Base-by-base conservation (phyloP, 2,888 invertebrate species). In the Hyalella azteca region DNA sequence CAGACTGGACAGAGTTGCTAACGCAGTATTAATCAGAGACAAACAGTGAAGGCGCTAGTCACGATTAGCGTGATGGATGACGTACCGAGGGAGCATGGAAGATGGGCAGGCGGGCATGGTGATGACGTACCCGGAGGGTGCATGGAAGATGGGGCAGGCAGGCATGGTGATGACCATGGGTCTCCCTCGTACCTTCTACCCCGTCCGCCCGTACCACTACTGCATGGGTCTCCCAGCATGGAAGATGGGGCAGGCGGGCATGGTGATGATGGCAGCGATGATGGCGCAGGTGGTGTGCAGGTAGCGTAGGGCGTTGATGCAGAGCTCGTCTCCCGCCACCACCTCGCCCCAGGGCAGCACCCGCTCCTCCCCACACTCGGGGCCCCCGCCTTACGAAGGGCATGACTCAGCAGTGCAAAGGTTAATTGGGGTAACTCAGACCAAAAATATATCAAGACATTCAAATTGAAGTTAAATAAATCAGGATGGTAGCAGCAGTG, bases 111-210 rank as follows among this genome's bases (percentile, higher is more conserved):
- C 19, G 9, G 1, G 40, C 0, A 59, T 32, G 36, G 22, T 54
- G 15, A 29, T 3, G 13, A 73, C 19, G 29, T 39, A 54, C 54
- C 54, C 54, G 11, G 54, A 54, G 7, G 54, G 54, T 7, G 54
- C 54, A 29, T 54, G 54, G 87, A 97, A 96, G 82, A 93, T 93
- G 0, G 97, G 97, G 87, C 96, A 96, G 86, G 95, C 95, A 0
- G 96, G 96, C 96, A 97, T 96, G 86, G 93, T 93, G 88, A 94
- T 95, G 95, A 97, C n/a, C n/a, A n/a, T n/a, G n/a, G n/a, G n/a
- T n/a, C n/a, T n/a, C n/a, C n/a, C n/a, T n/a, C n/a, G n/a, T n/a
- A n/a, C n/a, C n/a, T n/a, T n/a, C n/a, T n/a, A n/a, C n/a, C n/a
- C n/a, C n/a, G n/a, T n/a, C n/a, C n/a, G n/a, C n/a, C n/a, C n/a